These are phyloP conservation scores for Chionoecetes opilio DNA, from an alignment of 1,140 invertebrate species.

Conservation along the genomic window DNA sequence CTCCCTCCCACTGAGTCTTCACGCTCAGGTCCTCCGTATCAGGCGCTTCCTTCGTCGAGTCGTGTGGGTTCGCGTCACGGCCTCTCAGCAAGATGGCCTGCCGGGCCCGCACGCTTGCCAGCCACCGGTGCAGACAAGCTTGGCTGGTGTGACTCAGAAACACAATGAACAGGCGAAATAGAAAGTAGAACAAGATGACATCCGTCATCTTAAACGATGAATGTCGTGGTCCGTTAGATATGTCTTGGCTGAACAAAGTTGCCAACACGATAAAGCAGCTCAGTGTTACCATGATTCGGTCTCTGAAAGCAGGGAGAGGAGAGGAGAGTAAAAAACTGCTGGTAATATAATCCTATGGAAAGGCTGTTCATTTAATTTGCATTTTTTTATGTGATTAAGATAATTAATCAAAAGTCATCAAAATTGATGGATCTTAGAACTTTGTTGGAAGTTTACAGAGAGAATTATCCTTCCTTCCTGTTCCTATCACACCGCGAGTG, in stretches of 20 bases:
- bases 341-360: too few relatives aligned
- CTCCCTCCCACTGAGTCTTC: neutral
- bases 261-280: conserved; percentile 39
- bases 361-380: too few relatives aligned
- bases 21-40: neutral
- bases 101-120: neutral
- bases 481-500: too few relatives aligned
- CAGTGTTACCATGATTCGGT: conserved; percentile 62
- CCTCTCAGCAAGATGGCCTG: neutral
- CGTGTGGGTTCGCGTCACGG: neutral
- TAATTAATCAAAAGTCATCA: too few relatives aligned
- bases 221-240: neutral
- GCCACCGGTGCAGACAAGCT: neutral
- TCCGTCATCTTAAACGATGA: conserved; percentile 8
- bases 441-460: too few relatives aligned
- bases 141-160: neutral
- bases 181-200: neutral
- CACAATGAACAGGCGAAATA: conserved; percentile 29
- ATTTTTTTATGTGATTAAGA: too few relatives aligned
- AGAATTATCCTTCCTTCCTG: neutral
- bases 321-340: too few relatives aligned
- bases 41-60: neutral
- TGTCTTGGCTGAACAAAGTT: neutral
- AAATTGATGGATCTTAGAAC: too few relatives aligned
- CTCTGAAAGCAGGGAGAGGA: neutral